These are phyloP conservation scores for Probosciger aterrimus DNA, from an alignment of 2,113 vertebrate genomes.

Conservation along the genomic window DNA sequence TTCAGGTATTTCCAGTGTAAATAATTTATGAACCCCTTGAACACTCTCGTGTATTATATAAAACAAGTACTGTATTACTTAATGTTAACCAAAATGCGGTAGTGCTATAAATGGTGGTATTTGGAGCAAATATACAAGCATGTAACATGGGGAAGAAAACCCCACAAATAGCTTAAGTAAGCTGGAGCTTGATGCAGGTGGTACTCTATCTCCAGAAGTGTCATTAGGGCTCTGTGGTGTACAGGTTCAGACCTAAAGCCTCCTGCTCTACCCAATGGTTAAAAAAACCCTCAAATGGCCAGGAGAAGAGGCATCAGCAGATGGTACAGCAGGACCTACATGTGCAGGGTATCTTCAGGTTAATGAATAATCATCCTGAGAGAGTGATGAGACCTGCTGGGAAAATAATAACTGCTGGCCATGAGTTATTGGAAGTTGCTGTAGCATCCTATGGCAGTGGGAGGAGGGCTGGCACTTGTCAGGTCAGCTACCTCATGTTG, in stretches of 20 bases:
- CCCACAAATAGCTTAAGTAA: background rate
- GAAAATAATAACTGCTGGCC: background rate
- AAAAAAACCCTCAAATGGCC: background rate
- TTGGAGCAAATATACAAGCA: background rate
- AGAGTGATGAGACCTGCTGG: background rate
- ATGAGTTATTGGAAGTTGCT: background rate
- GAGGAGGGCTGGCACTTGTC: background rate
- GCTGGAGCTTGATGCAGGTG: background rate
- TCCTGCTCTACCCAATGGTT: background rate
- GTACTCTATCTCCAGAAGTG: background rate
- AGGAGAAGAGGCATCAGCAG: background rate
- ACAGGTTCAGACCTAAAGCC: background rate
- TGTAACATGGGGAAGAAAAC: background rate
- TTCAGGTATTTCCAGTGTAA: background rate
- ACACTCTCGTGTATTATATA: background rate
- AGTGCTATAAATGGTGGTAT: background rate
- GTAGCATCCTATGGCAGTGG: rapidly evolving
- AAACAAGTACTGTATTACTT: background rate
- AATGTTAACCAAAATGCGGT: background rate
- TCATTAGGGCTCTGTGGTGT: background rate
- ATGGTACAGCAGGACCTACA: background rate
- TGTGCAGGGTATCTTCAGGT: background rate
- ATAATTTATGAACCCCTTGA: background rate
- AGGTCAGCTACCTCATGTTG: background rate
- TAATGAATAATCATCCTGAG: background rate